A percentile compares a stretch with the other conserved stretches of the same genome.
Conservation (phyloP, 2,113 vertebrate genomes). For the Paradisaea rubra region DNA sequence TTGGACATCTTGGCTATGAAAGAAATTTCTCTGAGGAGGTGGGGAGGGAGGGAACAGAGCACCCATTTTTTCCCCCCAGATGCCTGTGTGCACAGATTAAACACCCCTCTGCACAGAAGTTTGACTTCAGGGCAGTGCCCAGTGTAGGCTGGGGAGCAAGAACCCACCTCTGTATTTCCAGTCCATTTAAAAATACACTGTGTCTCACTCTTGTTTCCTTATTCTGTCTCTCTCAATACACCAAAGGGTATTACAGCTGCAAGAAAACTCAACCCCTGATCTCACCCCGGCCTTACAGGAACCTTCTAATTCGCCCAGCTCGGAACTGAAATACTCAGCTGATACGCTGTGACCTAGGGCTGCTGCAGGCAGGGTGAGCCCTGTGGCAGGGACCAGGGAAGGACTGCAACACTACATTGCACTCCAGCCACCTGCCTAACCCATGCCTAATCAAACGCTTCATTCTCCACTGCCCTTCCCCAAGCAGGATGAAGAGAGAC, state of each 20-base stretch:
- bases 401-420: not conserved
- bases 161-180: not conserved
- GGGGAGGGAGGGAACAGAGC: not conserved
- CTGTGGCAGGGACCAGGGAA: not conserved
- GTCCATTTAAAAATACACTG: not conserved
- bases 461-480: not conserved
- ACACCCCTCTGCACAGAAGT: not conserved
- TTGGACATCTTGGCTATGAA: not conserved
- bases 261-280: constrained; percentile 45
- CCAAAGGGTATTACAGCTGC: not conserved
- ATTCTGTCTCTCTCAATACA: constrained; percentile 25
- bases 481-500: not conserved
- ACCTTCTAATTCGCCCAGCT: constrained; percentile 53
- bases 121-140: not conserved
- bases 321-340: constrained; percentile 60
- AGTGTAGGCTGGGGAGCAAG: not conserved
- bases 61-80: not conserved
- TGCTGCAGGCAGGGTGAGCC: constrained; percentile 34
- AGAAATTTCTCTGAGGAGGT: not conserved
- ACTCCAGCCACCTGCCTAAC: not conserved
- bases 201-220: not conserved
- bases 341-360: not conserved
- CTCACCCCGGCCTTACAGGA: not conserved
- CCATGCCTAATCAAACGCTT: not conserved
- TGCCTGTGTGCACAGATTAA: not conserved